These are phyloP conservation scores for Drosophila cardini DNA, from an alignment of 1,140 invertebrate genomes.

Conservation along the genomic window DNA sequence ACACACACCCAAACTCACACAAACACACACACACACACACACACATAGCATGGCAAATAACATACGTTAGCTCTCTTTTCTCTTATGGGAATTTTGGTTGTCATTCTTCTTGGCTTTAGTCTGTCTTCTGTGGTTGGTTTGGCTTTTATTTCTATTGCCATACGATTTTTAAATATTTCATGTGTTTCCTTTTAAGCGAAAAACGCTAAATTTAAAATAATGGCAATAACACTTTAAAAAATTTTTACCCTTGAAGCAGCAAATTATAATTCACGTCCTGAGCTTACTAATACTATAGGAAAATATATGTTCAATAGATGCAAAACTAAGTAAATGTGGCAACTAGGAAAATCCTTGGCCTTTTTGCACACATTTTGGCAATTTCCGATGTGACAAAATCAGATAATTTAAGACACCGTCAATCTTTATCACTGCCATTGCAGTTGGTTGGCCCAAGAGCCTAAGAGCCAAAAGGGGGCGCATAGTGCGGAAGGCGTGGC, in stretches of 20 bases:
- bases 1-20: constrained; percentile 12
- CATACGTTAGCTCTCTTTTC: constrained; percentile 77
- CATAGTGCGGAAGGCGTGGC: constrained; percentile 42
- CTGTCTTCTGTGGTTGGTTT: constrained; percentile 41
- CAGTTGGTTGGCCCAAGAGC: constrained; percentile 69
- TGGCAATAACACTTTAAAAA: constrained; percentile 7
- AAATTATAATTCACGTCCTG: neutral
- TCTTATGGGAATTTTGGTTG: constrained; percentile 53
- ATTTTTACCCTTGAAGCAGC: neutral
- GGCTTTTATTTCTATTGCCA: constrained; percentile 51
- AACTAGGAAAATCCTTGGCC: constrained; percentile 29
- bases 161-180: constrained; percentile 76
- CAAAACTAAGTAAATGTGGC: constrained; percentile 35
- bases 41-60: constrained; percentile 58
- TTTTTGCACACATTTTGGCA: constrained; percentile 74
- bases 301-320: neutral
- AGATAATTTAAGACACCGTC: constrained; percentile 84
- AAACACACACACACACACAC: constrained; percentile 30
- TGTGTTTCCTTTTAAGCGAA: constrained; percentile 2
- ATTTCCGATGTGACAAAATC: constrained; percentile 84
- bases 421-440: constrained; percentile 81
- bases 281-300: neutral
- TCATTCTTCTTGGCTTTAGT: constrained; percentile 57
- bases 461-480: constrained; percentile 25
- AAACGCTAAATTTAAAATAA: constrained; percentile 5